These are phyloP conservation scores for Cylloceria caligata DNA, from an alignment of 2,888 invertebrate species.

Conservation along the genomic window DNA sequence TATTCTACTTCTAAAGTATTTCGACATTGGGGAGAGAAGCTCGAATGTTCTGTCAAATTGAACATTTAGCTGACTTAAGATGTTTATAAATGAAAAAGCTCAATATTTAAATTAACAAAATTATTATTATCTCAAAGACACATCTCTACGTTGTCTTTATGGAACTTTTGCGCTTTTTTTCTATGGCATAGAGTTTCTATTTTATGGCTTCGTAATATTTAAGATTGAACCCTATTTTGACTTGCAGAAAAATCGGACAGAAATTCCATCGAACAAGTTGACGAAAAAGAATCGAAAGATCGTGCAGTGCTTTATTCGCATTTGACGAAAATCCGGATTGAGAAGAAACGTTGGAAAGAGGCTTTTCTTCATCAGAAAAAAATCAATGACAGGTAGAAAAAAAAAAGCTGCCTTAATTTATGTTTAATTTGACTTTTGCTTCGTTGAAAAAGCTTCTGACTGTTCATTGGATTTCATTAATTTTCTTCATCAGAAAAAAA, in stretches of 20 bases:
- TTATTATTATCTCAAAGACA: too few relatives aligned
- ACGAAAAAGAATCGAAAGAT: constrained; percentile 34
- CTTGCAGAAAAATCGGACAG: constrained; percentile 27
- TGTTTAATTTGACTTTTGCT: too few relatives aligned
- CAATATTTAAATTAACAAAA: too few relatives aligned
- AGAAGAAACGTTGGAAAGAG: constrained; percentile 69
- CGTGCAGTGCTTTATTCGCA: constrained; percentile 57
- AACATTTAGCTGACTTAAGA: too few relatives aligned
- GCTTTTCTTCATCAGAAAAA: constrained; percentile 65
- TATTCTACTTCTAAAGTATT: not conserved
- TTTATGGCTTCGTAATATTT: too few relatives aligned
- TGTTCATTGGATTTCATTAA: too few relatives aligned
- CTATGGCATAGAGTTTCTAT: too few relatives aligned
- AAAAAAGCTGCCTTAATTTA: too few relatives aligned
- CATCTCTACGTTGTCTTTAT: too few relatives aligned
- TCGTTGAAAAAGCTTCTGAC: not conserved
- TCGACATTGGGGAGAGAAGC: not conserved
- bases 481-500: constrained; percentile 64
- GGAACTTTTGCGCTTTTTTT: too few relatives aligned
- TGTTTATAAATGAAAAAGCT: too few relatives aligned
- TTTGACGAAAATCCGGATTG: constrained; percentile 55
- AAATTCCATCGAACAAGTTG: constrained; percentile 6
- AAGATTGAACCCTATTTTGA: too few relatives aligned
- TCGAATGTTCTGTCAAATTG: not conserved
- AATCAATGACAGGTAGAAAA: constrained; percentile 55